These are phyloP conservation scores for Pipistrellus kuhlii DNA, from an alignment of 2,797 vertebrate species.

Conservation along the genomic window DNA sequence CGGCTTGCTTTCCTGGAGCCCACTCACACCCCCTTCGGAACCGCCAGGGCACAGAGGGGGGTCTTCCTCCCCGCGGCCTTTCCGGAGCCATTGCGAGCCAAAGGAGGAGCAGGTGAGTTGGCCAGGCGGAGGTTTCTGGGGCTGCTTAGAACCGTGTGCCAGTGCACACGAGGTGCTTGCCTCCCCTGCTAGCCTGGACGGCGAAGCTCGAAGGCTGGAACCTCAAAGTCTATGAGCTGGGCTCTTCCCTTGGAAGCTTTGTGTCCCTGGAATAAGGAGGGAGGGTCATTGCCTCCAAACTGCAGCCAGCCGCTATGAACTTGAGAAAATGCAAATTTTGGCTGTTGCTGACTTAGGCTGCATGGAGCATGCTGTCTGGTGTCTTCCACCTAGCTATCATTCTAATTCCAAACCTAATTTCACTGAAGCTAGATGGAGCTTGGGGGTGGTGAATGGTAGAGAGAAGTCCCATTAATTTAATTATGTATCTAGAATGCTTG, in stretches of 20 bases:
- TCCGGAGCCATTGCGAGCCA: rapidly evolving
- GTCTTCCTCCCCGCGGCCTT: neutral
- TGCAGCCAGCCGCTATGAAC: neutral
- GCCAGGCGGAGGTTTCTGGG: rapidly evolving
- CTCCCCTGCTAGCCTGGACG: neutral
- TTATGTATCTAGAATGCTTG: conserved; percentile 34
- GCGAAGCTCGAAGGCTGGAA: neutral
- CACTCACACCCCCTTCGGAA: neutral
- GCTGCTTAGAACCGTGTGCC: neutral
- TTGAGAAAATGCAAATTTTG: neutral
- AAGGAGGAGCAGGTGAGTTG: neutral
- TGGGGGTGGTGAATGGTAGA: neutral
- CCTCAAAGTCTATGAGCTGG: neutral
- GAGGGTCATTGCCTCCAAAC: neutral
- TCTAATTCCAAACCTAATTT: conserved; percentile 17
- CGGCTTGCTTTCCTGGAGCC: neutral
- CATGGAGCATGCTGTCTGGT: neutral
- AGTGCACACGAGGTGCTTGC: too few relatives aligned
- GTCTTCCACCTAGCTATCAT: neutral
- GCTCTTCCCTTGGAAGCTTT: neutral
- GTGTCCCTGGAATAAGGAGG: neutral
- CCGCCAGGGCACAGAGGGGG: neutral
- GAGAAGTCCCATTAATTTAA: neutral
- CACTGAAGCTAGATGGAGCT: neutral
- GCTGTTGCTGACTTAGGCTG: neutral